A percentile compares a stretch with the other conserved stretches of the same genome.
Conservation (phyloP, 2,888 invertebrate genomes). For the Acronicta psi region DNA sequence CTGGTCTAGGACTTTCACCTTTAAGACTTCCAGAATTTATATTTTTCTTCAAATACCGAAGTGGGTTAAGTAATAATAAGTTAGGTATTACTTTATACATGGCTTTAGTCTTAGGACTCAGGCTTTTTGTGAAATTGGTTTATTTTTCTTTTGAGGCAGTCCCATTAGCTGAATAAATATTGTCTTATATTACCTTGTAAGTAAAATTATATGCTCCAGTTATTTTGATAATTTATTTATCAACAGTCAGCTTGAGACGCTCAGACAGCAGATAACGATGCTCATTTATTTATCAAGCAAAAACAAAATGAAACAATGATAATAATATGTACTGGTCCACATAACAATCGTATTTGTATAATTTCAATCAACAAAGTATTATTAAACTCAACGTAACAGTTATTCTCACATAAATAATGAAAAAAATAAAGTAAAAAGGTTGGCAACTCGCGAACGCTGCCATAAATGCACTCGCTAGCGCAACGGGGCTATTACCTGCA, state of each 20-base stretch:
- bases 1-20: slow-evolving; percentile 79
- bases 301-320: slow-evolving; percentile 25
- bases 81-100: slow-evolving; percentile 4
- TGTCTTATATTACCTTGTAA: slow-evolving; percentile 4
- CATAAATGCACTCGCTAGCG: slow-evolving; percentile 88
- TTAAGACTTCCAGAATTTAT: slow-evolving; percentile 33
- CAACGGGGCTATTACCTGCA: slow-evolving; percentile 80
- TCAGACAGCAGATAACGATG: slow-evolving; percentile 18
- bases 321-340: slow-evolving; percentile 37
- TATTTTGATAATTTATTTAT: slow-evolving; percentile 15
- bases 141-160: slow-evolving; percentile 14
- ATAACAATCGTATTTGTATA: slow-evolving; percentile 39
- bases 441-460: slow-evolving; percentile 79
- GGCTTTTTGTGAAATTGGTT: slow-evolving; percentile 12
- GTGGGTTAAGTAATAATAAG: slow-evolving; percentile 10
- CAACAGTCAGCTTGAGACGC: background rate
- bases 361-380: slow-evolving; percentile 59
- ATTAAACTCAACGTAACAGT: slow-evolving; percentile 64
- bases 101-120: slow-evolving; percentile 8
- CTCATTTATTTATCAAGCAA: slow-evolving; percentile 26
- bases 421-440: slow-evolving; percentile 76
- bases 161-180: background rate
- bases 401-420: slow-evolving; percentile 75
- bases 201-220: slow-evolving; percentile 1
- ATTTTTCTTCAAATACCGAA: slow-evolving; percentile 21